Percentiles rank a stretch among this genome's conserved stretches.
Conservation (phyloP, 2,888 invertebrate species). For the Taenaris catops region DNA sequence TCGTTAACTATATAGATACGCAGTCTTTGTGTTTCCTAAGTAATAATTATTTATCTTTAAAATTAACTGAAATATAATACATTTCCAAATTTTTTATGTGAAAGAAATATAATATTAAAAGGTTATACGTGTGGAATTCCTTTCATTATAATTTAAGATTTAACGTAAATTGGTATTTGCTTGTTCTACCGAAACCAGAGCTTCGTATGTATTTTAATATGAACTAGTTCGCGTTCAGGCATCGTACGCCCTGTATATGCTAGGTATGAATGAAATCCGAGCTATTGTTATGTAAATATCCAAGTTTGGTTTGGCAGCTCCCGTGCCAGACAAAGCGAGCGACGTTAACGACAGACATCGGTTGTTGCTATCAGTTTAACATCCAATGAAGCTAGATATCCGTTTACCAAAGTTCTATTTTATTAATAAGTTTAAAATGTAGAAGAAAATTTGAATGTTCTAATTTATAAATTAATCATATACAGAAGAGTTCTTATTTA, state of each 20-base stretch:
- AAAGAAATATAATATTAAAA: too few species aligned
- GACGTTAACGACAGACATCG: constrained; percentile 66
- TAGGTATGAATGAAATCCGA: constrained; percentile 55
- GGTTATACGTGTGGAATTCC: too few species aligned
- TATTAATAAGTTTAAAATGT: too few species aligned
- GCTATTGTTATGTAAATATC: constrained; percentile 76
- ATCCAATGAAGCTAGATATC: constrained; percentile 28
- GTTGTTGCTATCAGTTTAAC: constrained; percentile 59
- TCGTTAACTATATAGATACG: too few species aligned
- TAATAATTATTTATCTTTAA: too few species aligned
- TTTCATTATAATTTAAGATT: constrained; percentile 1
- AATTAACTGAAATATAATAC: too few species aligned
- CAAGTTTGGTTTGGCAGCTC: constrained; percentile 65
- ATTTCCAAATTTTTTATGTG: too few species aligned
- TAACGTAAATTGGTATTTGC: constrained; percentile 8
- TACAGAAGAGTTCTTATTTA: too few species aligned
- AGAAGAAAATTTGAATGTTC: too few species aligned
- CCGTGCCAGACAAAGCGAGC: constrained; percentile 75
- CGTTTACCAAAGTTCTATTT: constrained; percentile 1
- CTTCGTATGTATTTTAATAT: constrained; percentile 23
- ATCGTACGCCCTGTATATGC: constrained; percentile 14
- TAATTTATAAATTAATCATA: too few species aligned
- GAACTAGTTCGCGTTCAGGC: constrained; percentile 19
- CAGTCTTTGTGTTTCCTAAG: too few species aligned
- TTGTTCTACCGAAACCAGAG: constrained; percentile 10